phyloP scores from a whole-genome alignment of 2,113 vertebrate genomes.

The Tyto alba region DNA sequence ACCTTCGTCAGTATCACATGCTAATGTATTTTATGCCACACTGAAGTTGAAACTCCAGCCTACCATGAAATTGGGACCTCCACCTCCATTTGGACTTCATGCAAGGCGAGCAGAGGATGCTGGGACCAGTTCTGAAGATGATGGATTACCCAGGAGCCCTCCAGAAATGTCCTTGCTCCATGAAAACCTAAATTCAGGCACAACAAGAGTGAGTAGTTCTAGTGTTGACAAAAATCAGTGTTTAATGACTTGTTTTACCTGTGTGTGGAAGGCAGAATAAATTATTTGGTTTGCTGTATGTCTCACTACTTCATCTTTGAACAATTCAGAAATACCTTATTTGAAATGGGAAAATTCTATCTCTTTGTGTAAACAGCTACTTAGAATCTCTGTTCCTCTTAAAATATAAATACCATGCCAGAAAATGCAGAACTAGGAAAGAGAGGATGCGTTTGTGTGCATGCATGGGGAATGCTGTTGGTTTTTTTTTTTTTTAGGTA shows the following conservation, averaged over 20 bases:
- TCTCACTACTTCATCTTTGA: background rate
- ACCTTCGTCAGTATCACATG: background rate
- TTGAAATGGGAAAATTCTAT: background rate
- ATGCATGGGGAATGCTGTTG: background rate
- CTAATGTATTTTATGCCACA: conserved; percentile 2
- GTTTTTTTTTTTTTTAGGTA: background rate
- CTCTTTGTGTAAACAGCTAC: background rate
- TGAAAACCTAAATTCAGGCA: conserved; percentile 50
- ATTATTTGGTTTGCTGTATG: background rate
- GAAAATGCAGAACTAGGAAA: background rate
- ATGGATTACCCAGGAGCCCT: conserved; percentile 75
- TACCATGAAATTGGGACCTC: conserved; percentile 85
- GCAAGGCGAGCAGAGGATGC: conserved; percentile 74
- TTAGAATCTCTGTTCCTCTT: background rate
- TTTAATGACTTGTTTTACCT: background rate
- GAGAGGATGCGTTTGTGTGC: background rate
- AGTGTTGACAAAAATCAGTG: background rate
- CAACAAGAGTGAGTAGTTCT: conserved; percentile 73
- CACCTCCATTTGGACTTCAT: conserved; percentile 71
- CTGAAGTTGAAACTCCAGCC: conserved; percentile 87
- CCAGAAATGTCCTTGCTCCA: conserved; percentile 72
- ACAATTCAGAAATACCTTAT: background rate
- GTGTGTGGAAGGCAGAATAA: background rate
- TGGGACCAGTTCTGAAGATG: conserved; percentile 79
- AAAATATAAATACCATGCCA: background rate